phyloP scores from a whole-genome alignment of 2,888 invertebrate genomes.

The Boloria selene region DNA sequence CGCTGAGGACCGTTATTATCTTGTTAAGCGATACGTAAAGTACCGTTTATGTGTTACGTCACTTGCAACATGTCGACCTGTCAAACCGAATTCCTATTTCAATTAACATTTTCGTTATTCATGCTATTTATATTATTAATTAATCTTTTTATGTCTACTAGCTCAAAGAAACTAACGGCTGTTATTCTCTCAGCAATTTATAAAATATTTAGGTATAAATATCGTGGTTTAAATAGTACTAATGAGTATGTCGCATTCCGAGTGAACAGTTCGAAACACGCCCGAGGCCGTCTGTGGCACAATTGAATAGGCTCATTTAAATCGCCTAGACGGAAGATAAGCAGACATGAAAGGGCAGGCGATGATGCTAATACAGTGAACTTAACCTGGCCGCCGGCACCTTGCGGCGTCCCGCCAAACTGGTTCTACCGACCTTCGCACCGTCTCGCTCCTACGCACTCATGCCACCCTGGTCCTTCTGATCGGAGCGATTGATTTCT shows the following conservation, averaged over 20 bases:
- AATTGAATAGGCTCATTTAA: constrained; percentile 75
- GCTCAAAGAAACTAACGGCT: neutral
- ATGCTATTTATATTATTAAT: neutral
- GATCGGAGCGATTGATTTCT: constrained; percentile 70
- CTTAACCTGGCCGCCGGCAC: constrained; percentile 77
- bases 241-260: constrained; percentile 31
- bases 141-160: neutral
- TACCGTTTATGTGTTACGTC: constrained; percentile 36
- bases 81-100: constrained; percentile 21
- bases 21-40: constrained; percentile 45
- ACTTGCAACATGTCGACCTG: constrained; percentile 27
- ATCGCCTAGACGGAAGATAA: constrained; percentile 72
- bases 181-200: neutral
- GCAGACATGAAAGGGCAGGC: constrained; percentile 76
- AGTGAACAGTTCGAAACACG: constrained; percentile 33
- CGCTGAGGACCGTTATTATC: constrained; percentile 45
- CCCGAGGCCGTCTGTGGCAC: constrained; percentile 46
- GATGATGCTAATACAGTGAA: constrained; percentile 78
- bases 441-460: constrained; percentile 61
- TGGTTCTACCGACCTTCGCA: constrained; percentile 77
- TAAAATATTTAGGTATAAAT: neutral
- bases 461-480: constrained; percentile 69
- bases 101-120: constrained; percentile 6
- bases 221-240: constrained; percentile 10
- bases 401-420: constrained; percentile 76